Base-by-base conservation (phyloP, 2,888 invertebrate genomes). In the Eupeodes latifasciatus region DNA sequence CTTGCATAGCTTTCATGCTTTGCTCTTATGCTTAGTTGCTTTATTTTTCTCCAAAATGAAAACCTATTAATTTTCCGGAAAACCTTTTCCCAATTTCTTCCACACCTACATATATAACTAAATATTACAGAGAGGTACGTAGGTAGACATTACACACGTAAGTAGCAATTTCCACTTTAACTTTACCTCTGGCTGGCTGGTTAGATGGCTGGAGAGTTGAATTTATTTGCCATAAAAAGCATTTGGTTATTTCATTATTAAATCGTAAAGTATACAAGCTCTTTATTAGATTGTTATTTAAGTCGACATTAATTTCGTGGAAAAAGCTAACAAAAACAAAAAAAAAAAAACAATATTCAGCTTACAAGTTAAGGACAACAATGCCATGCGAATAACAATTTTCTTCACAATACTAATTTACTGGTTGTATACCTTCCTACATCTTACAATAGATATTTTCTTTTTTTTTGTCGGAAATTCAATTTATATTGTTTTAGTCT, bases 261-360 rank as follows among this genome's bases (percentile, higher is more conserved):
- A 77, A 76, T 62, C 49, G 61, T 76, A 71, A 57, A 77, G 53
- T 57, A 55, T 64, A 69, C 71, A 34, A 57, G 36, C 59, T 66
- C 57, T 72, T 82, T 55, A 71, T 77, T 71, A 64, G 77, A 77
- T 83, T 77, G 78, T 83, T 83, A n/a, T 53, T 74, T 74, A 78
- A 74, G 78, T 67, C 61, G 11, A 61, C 51, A 62, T 27, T 49
- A 67, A 83, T 78, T 72, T 61, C 49, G 47, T 74, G 44, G 44
- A 51, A 75, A 69, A 16, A 40, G 57, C 27, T 27, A 27, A 19
- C 27, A 19, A 19, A 57, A 57, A 9, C 11, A 27, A 19, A 19
- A 64, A 64, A 5, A 44, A 66, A 40, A 40, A 40, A 49, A 66
- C 47, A 44, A 44, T 64, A 19, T 64, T 47, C 44, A 19, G 44